phyloP scores from a whole-genome alignment of 2,888 invertebrate species.

The Uloborus plumipes region DNA sequence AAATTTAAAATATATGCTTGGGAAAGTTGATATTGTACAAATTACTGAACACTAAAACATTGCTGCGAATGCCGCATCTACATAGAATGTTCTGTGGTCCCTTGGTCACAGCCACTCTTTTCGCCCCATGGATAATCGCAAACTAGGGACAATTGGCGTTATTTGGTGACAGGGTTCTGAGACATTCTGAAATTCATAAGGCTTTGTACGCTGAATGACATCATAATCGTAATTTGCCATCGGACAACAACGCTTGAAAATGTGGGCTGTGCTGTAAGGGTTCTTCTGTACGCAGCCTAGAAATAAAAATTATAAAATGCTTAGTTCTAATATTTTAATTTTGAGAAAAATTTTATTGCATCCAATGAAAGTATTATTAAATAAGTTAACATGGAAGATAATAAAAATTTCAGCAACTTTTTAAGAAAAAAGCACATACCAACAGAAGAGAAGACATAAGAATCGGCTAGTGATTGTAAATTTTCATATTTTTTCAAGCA shows the following conservation, averaged over 20 bases:
- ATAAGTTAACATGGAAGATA: no score
- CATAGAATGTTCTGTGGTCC: no score
- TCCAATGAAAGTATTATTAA: neutral
- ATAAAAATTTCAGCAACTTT: no score
- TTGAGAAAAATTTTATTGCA: neutral
- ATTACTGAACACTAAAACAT: no score
- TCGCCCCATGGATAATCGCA: constrained; percentile 32
- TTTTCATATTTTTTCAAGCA: no score
- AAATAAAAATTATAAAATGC: neutral
- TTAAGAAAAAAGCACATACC: no score
- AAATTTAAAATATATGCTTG: no score
- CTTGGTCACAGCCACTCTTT: constrained; percentile 25
- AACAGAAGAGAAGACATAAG: no score
- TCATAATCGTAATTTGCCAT: constrained; percentile 36
- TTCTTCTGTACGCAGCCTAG: constrained; percentile 33
- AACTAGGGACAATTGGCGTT: constrained; percentile 45
- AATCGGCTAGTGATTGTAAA: no score
- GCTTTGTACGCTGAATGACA: constrained; percentile 25
- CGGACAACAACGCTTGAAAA: constrained; percentile 48
- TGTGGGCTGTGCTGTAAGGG: constrained; percentile 5
- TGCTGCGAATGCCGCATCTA: no score
- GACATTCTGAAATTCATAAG: constrained; percentile 28
- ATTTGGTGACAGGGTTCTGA: constrained; percentile 39
- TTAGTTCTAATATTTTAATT: neutral
- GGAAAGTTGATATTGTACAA: no score